A percentile compares a stretch with the other conserved stretches of the same genome.
Evolutionary conservation across 2,888 invertebrate species (phyloP).

Genomic region (Himalopsyche tibetana): DNA sequence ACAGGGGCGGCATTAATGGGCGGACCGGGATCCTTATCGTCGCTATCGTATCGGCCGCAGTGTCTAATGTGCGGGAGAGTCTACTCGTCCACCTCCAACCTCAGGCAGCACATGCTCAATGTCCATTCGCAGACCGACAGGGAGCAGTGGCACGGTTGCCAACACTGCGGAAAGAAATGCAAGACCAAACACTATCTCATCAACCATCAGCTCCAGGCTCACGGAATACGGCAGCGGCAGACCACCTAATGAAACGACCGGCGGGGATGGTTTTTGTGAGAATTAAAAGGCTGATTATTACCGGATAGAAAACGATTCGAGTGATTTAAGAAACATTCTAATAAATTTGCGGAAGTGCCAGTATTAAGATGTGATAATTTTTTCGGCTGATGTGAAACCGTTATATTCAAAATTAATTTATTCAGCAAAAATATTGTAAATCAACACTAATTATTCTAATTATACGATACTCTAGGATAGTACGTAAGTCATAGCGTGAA

Average conservation of each 20-base stretch:
- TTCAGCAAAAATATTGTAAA: conserved; percentile 27
- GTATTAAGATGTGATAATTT: conserved; percentile 66
- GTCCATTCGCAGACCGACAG: conserved; percentile 84
- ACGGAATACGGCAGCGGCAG: conserved; percentile 84
- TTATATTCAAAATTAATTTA: conserved; percentile 14
- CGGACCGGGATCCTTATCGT: conserved; percentile 71
- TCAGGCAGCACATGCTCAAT: conserved; percentile 86
- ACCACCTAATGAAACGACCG: conserved; percentile 71
- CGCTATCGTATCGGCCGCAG: conserved; percentile 76
- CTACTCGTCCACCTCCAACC: conserved; percentile 85
- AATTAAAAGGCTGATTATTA: conserved; percentile 61
- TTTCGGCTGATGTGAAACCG: conserved; percentile 33
- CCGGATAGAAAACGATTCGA: conserved; percentile 45
- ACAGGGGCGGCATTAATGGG: conserved; percentile 81
- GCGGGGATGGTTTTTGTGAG: conserved; percentile 65
- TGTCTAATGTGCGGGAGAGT: conserved; percentile 84
- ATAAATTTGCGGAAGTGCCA: conserved; percentile 65
- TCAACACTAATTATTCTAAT: neutral
- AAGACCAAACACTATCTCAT: conserved; percentile 87
- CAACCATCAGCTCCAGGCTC: conserved; percentile 86
- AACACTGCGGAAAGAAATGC: conserved; percentile 85
- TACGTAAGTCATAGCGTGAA: neutral
- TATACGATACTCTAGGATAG: neutral
- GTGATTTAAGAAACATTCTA: conserved; percentile 56
- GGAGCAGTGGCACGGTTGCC: conserved; percentile 84